These are phyloP conservation scores for Hemithea aestivaria DNA, from an alignment of 2,888 invertebrate species.

Conservation along the genomic window DNA sequence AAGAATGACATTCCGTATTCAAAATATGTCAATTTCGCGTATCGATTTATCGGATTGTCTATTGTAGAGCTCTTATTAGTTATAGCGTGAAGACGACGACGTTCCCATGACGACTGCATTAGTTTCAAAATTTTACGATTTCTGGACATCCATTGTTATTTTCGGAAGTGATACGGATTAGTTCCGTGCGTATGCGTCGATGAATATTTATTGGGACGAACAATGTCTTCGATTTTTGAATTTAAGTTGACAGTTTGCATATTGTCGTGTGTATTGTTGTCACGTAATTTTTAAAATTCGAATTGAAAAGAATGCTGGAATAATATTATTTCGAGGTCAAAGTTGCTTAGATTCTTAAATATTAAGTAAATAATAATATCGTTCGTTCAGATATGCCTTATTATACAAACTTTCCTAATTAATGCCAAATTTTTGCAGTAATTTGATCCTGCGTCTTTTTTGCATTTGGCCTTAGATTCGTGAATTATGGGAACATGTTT, in stretches of 20 bases:
- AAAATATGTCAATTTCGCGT: conserved; percentile 73
- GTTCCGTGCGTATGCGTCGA: conserved; percentile 50
- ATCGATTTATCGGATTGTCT: conserved; percentile 65
- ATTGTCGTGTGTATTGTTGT: too few relatives aligned
- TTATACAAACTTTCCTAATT: too few relatives aligned
- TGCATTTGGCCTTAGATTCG: too few relatives aligned
- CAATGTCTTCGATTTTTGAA: conserved; percentile 7
- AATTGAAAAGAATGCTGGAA: too few relatives aligned
- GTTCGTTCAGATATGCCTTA: too few relatives aligned
- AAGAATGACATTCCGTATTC: conserved; percentile 66
- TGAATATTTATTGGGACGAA: conserved; percentile 31
- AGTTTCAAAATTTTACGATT: conserved; percentile 48
- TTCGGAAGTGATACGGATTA: conserved; percentile 68
- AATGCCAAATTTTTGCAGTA: too few relatives aligned
- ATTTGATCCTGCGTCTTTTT: too few relatives aligned
- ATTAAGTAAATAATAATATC: too few relatives aligned
- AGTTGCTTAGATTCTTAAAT: too few relatives aligned
- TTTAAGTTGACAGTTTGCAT: not conserved
- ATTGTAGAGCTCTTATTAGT: conserved; percentile 65
- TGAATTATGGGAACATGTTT: too few relatives aligned
- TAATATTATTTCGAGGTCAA: too few relatives aligned
- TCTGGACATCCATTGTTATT: conserved; percentile 55
- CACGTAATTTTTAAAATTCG: too few relatives aligned
- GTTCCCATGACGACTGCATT: conserved; percentile 75
- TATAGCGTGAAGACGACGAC: conserved; percentile 63